Base-by-base conservation (phyloP, 2,888 invertebrate species). In the Platynereis dumerilii region DNA sequence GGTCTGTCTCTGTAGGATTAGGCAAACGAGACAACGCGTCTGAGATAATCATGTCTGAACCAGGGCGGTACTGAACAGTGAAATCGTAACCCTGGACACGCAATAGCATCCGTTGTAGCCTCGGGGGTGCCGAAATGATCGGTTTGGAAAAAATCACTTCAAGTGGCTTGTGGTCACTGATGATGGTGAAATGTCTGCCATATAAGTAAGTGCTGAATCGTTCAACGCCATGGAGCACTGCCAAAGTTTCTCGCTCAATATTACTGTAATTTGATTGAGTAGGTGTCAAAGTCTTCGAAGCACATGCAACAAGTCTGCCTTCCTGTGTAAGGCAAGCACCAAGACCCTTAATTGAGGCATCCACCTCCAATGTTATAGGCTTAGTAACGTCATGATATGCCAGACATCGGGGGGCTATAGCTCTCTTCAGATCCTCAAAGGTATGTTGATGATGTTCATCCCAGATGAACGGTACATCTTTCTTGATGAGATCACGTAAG, bases 241-340 rank as follows among this genome's bases (percentile, higher is more conserved):
- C 34, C 5, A 69, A 65, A 45, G 69, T 57, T 56, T 75, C 72
- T 34, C 70, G 64, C 57, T 73, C 72, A 10, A 74, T 75, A 55
- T 74, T 70, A 12, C 69, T 71, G 60, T 74, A 76, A 3, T 63
- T 66, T 10, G 42, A 26, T 63, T 76, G 74, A 15, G 71, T 65
- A 26, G 61, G 59, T 1, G 72, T 73, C 7, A 76, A 56, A 1
- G 74, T 60, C 65, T 73, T 74, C 0, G 73, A 74, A 26, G 75
- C 74, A 60, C 66, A 77, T 2, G 68, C 68, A 3, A 76, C 66
- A 0, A 70, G 74, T 53, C 54, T 64, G 3, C 58, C 67, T n/a
- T 75, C 65, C 56, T 75, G 75, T 15, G 75, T 39, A 34, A 76
- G 58, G 1, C 26, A 61, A 12, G 73, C 73, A 17, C 75, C 73